Evolutionary conservation across 2,113 vertebrate genomes (phyloP).

Genomic region (Apodemus speciosus): DNA sequence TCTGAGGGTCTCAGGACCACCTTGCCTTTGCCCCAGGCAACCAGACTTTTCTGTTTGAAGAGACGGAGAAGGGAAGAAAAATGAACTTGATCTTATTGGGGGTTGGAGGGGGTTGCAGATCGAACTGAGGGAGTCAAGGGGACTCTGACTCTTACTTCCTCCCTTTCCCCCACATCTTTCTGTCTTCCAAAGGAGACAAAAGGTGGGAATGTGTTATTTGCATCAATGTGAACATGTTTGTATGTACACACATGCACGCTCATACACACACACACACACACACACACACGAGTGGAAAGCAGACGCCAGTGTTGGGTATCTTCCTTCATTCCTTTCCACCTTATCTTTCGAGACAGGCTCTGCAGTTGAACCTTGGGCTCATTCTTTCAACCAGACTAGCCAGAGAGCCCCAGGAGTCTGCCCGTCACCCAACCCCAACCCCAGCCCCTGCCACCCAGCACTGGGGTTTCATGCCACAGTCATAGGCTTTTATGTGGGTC

Average conservation of each 20-base stretch:
- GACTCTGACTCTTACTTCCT: neutral
- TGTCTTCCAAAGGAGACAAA: neutral
- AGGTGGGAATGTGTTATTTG: neutral
- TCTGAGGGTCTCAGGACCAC: neutral
- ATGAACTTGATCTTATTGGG: neutral
- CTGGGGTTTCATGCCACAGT: no score
- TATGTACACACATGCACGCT: no score
- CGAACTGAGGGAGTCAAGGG: neutral
- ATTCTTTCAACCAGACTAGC: neutral
- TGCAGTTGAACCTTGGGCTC: neutral
- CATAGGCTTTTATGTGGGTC: neutral
- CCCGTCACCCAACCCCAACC: neutral
- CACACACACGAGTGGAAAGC: neutral
- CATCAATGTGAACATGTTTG: neutral
- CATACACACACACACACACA: no score
- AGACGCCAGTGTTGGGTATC: neutral
- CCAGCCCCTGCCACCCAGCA: neutral
- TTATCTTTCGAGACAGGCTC: neutral
- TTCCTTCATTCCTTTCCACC: neutral
- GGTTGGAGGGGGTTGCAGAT: no score
- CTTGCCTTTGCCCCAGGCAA: fast-evolving
- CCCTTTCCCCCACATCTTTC: neutral
- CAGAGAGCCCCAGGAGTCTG: neutral
- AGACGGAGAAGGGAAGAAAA: neutral
- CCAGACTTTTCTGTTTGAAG: neutral